Conservation (phyloP, 2,888 invertebrate genomes). For the Leucania comma region DNA sequence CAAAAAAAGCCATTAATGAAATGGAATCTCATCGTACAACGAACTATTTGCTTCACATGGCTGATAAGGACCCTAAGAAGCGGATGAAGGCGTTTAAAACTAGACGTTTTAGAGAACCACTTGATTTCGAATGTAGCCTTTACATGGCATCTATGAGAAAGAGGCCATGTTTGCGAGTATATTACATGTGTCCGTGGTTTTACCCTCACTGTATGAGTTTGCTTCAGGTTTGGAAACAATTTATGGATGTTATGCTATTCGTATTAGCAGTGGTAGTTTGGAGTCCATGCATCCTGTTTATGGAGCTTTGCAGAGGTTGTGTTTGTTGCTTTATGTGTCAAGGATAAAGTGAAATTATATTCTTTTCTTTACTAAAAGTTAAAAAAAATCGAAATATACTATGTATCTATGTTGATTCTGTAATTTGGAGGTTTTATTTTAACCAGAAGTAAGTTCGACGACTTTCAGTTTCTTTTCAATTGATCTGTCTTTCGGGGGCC, state of each 20-base stretch:
- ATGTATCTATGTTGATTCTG: neutral
- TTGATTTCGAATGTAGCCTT: constrained; percentile 70
- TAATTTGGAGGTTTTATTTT: neutral
- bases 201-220: constrained; percentile 76
- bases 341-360: constrained; percentile 42
- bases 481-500: too few relatives aligned
- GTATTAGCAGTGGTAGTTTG: constrained; percentile 76
- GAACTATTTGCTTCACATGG: constrained; percentile 48
- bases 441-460: neutral
- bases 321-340: constrained; percentile 75
- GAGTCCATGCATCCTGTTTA: constrained; percentile 77
- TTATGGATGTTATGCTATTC: constrained; percentile 72
- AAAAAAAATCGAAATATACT: constrained; percentile 1
- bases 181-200: constrained; percentile 75
- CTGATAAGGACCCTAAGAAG: constrained; percentile 39
- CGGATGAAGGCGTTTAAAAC: constrained; percentile 26
- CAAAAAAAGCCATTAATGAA: neutral
- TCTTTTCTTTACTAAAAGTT: constrained; percentile 6
- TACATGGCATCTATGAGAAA: constrained; percentile 74
- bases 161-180: constrained; percentile 70
- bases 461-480: too few relatives aligned
- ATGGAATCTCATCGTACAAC: constrained; percentile 39
- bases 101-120: constrained; percentile 36
- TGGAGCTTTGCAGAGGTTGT: constrained; percentile 70
- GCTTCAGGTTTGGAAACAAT: constrained; percentile 70